Evolutionary conservation across 37 sponge, comb jelly and placozoan species (phyloP).

Genomic region (Tethya wilhelma): DNA sequence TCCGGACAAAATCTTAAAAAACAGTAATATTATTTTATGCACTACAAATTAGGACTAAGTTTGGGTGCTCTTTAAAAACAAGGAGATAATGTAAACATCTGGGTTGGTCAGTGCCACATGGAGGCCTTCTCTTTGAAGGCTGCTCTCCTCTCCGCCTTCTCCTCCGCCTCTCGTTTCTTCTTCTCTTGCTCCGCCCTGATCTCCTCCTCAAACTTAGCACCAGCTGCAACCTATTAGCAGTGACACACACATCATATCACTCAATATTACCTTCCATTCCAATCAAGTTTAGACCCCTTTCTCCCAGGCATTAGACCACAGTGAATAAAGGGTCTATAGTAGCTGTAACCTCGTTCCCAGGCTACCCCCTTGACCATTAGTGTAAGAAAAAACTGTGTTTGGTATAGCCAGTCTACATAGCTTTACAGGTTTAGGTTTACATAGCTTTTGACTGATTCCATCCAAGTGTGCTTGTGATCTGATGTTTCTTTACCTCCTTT

Average conservation of each 20-base stretch:
- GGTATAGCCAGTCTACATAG: not conserved
- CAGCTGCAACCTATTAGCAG: slow-evolving; percentile 7
- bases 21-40: too few relatives aligned
- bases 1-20: too few relatives aligned
- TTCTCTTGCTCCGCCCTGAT: slow-evolving; percentile 90
- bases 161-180: slow-evolving; percentile 86
- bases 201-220: slow-evolving; percentile 88
- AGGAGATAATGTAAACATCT: too few relatives aligned
- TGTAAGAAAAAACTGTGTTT: not conserved
- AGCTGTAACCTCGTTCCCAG: too few relatives aligned
- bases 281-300: too few relatives aligned
- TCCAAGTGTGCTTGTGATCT: too few relatives aligned
- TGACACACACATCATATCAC: not conserved
- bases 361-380: not conserved
- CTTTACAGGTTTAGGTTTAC: not conserved
- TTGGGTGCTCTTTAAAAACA: too few relatives aligned
- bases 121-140: slow-evolving; percentile 95
- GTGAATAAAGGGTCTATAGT: too few relatives aligned
- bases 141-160: slow-evolving; percentile 55
- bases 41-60: too few relatives aligned
- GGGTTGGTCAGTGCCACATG: slow-evolving; percentile 50
- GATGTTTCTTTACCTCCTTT: slow-evolving; percentile 42
- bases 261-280: too few relatives aligned
- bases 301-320: too few relatives aligned
- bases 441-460: not conserved